Evolutionary conservation across 2,888 invertebrate genomes (phyloP).

Genomic region (Macrosoma leucophasiata): DNA sequence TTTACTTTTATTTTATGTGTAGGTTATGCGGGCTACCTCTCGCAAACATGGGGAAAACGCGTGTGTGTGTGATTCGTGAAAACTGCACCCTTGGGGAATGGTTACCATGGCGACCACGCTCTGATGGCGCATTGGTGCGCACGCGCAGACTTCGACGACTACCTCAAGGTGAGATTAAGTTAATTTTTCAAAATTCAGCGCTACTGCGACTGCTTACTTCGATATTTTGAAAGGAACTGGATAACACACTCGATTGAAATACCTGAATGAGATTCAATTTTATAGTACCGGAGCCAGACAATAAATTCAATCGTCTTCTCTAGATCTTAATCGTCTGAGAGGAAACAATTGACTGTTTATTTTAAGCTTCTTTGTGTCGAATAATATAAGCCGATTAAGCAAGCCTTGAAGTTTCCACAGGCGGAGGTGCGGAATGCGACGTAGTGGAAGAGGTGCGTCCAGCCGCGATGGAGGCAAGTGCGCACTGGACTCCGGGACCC

Average conservation of each 20-base stretch:
- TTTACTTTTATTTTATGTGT: constrained; percentile 8
- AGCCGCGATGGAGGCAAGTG: constrained; percentile 59
- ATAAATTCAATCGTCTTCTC: too few species aligned
- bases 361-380: too few species aligned
- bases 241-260: too few species aligned
- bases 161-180: constrained; percentile 70
- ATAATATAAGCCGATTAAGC: too few species aligned
- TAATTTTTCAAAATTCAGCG: too few species aligned
- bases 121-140: constrained; percentile 68
- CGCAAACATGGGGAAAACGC: constrained; percentile 45
- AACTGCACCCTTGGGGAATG: constrained; percentile 75
- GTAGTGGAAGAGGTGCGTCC: constrained; percentile 64
- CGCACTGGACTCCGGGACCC: constrained; percentile 73
- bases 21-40: constrained; percentile 53
- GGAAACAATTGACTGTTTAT: too few species aligned
- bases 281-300: too few species aligned
- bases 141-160: constrained; percentile 56
- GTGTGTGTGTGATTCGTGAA: constrained; percentile 71
- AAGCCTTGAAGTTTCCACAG: too few species aligned
- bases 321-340: too few species aligned
- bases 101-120: constrained; percentile 74
- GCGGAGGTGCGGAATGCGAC: constrained; percentile 64
- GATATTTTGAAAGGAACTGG: too few species aligned
- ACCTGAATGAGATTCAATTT: too few species aligned
- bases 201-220: too few species aligned